Conservation (phyloP, 1,140 invertebrate genomes). For the Thaumetopoea pityocampa region DNA sequence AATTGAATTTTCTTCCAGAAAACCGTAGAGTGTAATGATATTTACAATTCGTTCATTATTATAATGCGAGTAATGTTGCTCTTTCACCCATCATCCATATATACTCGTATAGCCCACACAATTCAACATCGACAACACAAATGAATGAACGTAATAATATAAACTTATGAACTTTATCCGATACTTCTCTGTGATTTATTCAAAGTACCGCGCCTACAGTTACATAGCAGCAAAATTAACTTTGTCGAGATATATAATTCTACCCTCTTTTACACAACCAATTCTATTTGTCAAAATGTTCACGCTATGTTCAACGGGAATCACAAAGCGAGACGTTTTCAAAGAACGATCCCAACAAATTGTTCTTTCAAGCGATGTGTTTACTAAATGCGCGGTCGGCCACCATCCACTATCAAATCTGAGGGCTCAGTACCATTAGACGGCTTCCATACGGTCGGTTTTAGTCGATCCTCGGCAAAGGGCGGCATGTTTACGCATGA, state of each 20-base stretch:
- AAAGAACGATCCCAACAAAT: constrained; percentile 63
- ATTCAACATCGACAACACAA: not conserved
- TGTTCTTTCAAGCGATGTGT: constrained; percentile 50
- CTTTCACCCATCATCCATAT: not conserved
- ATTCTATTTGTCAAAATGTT: constrained; percentile 66
- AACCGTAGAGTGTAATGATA: no score
- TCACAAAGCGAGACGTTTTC: constrained; percentile 63
- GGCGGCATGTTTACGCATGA: no score
- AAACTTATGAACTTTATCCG: not conserved
- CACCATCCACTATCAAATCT: constrained; percentile 35
- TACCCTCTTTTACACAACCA: constrained; percentile 51
- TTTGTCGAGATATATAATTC: constrained; percentile 36
- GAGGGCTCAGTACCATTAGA: no score
- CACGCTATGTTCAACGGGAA: constrained; percentile 51
- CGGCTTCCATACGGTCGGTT: no score
- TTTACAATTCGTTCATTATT: no score
- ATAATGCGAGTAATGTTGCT: not conserved
- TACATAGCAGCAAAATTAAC: constrained; percentile 25
- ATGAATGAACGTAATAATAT: not conserved
- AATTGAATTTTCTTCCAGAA: no score
- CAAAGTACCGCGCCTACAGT: constrained; percentile 7
- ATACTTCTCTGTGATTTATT: constrained; percentile 6
- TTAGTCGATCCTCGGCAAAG: no score
- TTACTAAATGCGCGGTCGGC: constrained; percentile 42
- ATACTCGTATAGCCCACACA: not conserved